phyloP scores from a whole-genome alignment of 2,113 vertebrate genomes.

The Murina feae region DNA sequence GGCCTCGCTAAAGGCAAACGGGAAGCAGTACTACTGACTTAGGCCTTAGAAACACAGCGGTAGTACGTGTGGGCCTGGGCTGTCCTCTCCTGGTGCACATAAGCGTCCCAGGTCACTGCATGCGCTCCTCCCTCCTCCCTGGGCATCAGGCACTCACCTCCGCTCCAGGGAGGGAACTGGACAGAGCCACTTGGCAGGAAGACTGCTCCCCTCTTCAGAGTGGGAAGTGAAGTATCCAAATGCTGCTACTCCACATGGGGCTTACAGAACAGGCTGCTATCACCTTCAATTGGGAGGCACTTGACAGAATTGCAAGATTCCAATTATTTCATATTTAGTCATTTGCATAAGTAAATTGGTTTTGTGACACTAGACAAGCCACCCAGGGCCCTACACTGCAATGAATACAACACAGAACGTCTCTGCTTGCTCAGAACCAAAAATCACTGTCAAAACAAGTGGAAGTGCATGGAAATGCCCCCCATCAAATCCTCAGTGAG shows the following conservation, averaged over 20 bases:
- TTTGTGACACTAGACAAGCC: constrained; percentile 19
- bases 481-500: neutral
- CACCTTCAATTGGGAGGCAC: neutral
- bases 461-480: neutral
- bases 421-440: neutral
- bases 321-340: constrained; percentile 29
- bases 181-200: neutral
- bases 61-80: neutral
- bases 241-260: neutral
- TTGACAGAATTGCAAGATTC: neutral
- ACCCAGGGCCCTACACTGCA: neutral
- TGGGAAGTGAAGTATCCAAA: neutral
- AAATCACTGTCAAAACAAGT: neutral
- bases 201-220: neutral
- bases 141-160: neutral
- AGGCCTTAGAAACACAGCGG: neutral
- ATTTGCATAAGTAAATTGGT: constrained; percentile 30
- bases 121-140: neutral
- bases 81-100: neutral
- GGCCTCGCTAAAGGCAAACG: neutral
- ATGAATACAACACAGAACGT: neutral
- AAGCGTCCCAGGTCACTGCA: neutral
- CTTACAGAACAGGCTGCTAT: constrained; percentile 10
- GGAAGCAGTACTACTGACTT: neutral
- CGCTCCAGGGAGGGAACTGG: neutral